Evolutionary conservation across 2,797 vertebrate genomes (phyloP).

Genomic region (Oryzias dopingdopingensis): DNA sequence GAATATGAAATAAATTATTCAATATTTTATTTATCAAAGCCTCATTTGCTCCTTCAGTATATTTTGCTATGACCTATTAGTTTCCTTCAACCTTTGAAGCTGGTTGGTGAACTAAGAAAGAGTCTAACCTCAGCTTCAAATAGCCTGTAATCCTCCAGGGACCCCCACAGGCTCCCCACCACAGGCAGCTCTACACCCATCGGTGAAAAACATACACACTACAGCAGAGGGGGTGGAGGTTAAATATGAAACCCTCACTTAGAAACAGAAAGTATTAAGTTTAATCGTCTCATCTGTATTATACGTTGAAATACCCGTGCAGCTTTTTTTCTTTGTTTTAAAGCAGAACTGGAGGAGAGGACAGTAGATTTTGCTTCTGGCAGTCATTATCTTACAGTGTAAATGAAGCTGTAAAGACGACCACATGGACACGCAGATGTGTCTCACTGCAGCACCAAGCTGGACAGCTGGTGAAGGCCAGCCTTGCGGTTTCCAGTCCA

Average conservation of each 20-base stretch:
- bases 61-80: slow-evolving; percentile 16
- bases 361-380: background rate
- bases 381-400: background rate
- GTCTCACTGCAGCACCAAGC: slow-evolving; percentile 44
- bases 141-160: slow-evolving; percentile 55
- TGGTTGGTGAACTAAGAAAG: slow-evolving; percentile 28
- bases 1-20: no score
- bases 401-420: slow-evolving; percentile 8
- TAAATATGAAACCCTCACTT: slow-evolving; percentile 61
- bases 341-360: slow-evolving; percentile 1
- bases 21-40: background rate
- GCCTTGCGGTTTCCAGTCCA: background rate
- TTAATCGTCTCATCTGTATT: slow-evolving; percentile 64
- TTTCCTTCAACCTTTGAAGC: slow-evolving; percentile 38
- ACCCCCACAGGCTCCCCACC: slow-evolving; percentile 53
- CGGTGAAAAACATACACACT: slow-evolving; percentile 33
- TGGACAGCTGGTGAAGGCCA: slow-evolving; percentile 22
- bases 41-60: background rate
- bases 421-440: slow-evolving; percentile 57
- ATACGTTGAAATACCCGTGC: background rate
- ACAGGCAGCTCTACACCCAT: slow-evolving; percentile 66
- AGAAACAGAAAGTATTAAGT: slow-evolving; percentile 60
- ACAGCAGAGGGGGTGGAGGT: slow-evolving; percentile 46
- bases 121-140: slow-evolving; percentile 53
- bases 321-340: no score